phyloP scores from a whole-genome alignment of 2,113 vertebrate species.

The Columbina picui region DNA sequence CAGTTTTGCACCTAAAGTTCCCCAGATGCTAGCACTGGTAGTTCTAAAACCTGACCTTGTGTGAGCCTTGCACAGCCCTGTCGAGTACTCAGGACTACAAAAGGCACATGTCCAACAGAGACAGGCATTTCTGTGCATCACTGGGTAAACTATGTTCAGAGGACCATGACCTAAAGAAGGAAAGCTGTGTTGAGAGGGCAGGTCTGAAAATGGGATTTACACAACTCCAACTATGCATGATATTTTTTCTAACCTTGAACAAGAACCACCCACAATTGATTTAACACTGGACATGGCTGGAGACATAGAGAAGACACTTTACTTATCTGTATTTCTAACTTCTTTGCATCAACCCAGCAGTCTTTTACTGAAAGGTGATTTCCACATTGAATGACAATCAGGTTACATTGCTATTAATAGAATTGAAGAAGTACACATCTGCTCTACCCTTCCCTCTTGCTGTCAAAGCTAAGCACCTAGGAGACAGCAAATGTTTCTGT shows the following conservation, averaged over 20 bases:
- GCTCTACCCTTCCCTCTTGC: slow-evolving; percentile 1
- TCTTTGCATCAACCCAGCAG: not conserved
- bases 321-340: not conserved
- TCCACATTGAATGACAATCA: slow-evolving; percentile 55
- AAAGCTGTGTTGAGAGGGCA: not conserved
- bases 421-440: slow-evolving; percentile 46
- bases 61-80: not conserved
- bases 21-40: not conserved
- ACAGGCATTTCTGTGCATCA: not conserved
- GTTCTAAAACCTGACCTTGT: not conserved
- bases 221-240: not conserved
- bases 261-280: not conserved
- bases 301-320: not conserved
- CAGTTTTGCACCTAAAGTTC: not conserved
- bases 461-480: slow-evolving; percentile 50
- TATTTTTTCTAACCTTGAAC: not conserved
- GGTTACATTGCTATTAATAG: slow-evolving; percentile 56
- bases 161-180: accelerated
- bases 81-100: not conserved
- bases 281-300: not conserved
- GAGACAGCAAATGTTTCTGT: slow-evolving; percentile 60
- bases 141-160: not conserved
- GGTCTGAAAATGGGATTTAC: not conserved
- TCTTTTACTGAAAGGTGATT: slow-evolving; percentile 35
- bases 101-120: not conserved